Evolutionary conservation across 2,113 vertebrate genomes (phyloP).

Genomic region (Monopterus albus): DNA sequence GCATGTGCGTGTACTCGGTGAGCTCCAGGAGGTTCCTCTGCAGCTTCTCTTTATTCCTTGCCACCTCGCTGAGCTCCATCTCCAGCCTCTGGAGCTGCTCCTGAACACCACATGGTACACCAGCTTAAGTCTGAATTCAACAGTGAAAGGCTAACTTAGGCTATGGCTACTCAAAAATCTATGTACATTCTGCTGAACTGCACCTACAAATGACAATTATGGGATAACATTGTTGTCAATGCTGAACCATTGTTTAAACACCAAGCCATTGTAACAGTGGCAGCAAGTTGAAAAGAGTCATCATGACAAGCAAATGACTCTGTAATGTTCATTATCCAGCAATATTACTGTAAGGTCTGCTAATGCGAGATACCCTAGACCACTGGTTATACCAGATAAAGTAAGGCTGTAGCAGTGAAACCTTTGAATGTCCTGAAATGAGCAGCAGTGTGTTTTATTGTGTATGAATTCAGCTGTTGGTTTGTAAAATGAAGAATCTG

Average conservation of each 20-base stretch:
- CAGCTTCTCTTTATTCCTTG: slow-evolving; percentile 95
- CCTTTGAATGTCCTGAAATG: too few relatives aligned
- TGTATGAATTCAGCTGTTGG: too few relatives aligned
- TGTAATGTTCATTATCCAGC: too few relatives aligned
- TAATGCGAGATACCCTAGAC: too few relatives aligned
- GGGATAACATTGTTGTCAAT: background rate
- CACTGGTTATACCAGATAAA: too few relatives aligned
- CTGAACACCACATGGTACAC: slow-evolving; percentile 71
- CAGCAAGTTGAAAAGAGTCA: background rate
- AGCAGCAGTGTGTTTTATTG: too few relatives aligned
- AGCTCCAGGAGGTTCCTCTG: slow-evolving; percentile 92
- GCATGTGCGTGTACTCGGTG: slow-evolving; percentile 93
- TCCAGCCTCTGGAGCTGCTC: slow-evolving; percentile 96
- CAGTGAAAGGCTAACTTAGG: background rate
- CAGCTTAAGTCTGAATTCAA: background rate
- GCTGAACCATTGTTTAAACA: background rate
- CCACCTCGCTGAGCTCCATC: slow-evolving; percentile 93
- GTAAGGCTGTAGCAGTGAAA: too few relatives aligned
- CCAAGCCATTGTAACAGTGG: background rate
- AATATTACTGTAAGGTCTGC: too few relatives aligned
- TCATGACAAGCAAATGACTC: background rate
- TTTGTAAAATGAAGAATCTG: too few relatives aligned
- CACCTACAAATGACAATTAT: background rate
- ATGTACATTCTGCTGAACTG: background rate
- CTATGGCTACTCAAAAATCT: too few relatives aligned